Percentiles rank a stretch among this genome's conserved stretches.
Conservation (phyloP, 1,140 invertebrate species). For the Ostrea edulis region DNA sequence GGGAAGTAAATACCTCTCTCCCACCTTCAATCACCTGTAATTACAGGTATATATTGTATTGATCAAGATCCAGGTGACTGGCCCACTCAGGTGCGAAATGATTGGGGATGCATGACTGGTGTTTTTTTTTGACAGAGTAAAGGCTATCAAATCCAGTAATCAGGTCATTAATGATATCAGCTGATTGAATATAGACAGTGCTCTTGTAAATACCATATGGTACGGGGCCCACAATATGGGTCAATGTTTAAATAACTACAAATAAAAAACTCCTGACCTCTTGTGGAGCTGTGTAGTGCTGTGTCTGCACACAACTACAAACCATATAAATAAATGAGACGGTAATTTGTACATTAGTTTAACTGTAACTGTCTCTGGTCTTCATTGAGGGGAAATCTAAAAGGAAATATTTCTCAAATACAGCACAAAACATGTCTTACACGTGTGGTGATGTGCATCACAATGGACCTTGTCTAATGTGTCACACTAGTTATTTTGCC, state of each 20-base stretch:
- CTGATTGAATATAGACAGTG: constrained; percentile 8
- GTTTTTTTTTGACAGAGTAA: not conserved
- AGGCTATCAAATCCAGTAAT: constrained; percentile 12
- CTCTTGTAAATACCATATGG: not conserved
- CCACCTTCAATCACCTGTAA: constrained; percentile 12
- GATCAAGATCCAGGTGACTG: not conserved
- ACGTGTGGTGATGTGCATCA: no score
- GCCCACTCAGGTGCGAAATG: not conserved
- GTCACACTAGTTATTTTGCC: no score
- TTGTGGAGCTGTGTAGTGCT: not conserved
- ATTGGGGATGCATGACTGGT: not conserved
- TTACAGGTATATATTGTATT: not conserved
- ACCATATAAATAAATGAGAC: no score
- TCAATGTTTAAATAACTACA: not conserved
- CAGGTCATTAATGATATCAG: not conserved
- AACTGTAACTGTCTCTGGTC: no score
- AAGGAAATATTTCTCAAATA: no score
- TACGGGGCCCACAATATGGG: not conserved
- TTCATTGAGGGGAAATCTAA: no score
- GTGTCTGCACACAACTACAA: no score
- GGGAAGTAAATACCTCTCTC: not conserved
- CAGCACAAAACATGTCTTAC: no score
- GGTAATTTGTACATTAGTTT: no score
- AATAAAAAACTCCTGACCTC: not conserved
- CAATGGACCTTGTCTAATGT: no score